Base-by-base conservation (phyloP, 2,113 vertebrate species). In the Phrynosoma blainvillii region DNA sequence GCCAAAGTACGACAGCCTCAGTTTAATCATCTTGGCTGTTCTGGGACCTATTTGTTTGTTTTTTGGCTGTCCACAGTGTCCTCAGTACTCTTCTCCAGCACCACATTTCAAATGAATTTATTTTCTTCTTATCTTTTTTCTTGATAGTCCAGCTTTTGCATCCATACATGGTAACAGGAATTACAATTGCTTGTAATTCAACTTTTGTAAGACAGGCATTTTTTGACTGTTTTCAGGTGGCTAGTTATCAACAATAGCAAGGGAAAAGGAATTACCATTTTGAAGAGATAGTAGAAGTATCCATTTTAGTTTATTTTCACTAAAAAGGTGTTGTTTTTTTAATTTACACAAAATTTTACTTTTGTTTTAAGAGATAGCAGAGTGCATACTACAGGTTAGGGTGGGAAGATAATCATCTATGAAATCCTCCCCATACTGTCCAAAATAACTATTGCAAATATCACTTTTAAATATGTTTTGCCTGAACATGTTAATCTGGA, bases 401-500 rank as follows among this genome's bases (percentile, higher is more conserved):
- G 76, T 65, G 25, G 71, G 36, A 36, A 65, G 20, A 74, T 32
- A 13, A 25, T 47, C 6, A 74, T 47, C 30, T 79, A 79, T 27
- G 80, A 79, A 71, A n/a, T 74, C 36, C 2, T 4, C 32, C 59
- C 12, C 59, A 62, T 10, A 13, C 75, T 16, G 12, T 84, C 25
- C 75, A 59, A 71, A 79, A 54, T 4, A 82, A 6, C 32, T 90
- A 66, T 65, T 30, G n/a, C 52, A 90, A 79, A 79, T 79, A 18
- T 68, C 42, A 77, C 75, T 81, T 75, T 0, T 56, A 87, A 82
- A 47, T 47, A 47, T 47, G 47, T 47, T 47, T 87, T 86, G 0
- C 27, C 5, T 30, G 77, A 66, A 59, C 36, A 84, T 88, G 47
- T 91, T 87, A 86, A 89, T 70, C 10, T 84, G 75, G 79, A 65